A percentile compares a stretch with the other conserved stretches of the same genome.
phyloP scores from a whole-genome alignment of 2,113 vertebrate genomes.

The Lophotis ruficrista region DNA sequence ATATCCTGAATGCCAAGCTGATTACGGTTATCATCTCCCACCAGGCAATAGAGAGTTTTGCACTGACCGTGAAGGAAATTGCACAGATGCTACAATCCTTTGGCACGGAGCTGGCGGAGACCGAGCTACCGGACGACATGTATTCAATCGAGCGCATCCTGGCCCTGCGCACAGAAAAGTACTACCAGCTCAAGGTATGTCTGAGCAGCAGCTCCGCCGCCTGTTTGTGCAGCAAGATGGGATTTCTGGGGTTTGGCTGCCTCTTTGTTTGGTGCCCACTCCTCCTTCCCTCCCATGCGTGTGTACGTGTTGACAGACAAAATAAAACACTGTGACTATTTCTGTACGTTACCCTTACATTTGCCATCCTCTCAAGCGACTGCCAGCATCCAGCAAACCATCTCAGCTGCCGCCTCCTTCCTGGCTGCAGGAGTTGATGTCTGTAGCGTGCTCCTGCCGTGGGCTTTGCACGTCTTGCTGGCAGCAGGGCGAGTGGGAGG shows the following conservation, averaged over 20 bases:
- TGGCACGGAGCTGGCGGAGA: slow-evolving; percentile 91
- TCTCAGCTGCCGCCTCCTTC: not conserved
- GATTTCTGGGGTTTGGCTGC: not conserved
- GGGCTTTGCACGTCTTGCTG: accelerated
- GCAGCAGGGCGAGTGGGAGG: not conserved
- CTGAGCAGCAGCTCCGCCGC: not conserved
- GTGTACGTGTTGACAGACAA: not conserved
- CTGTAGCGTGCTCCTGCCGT: accelerated
- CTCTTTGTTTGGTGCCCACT: not conserved
- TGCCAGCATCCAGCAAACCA: not conserved
- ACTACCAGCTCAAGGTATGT: slow-evolving; percentile 90
- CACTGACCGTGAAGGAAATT: slow-evolving; percentile 94
- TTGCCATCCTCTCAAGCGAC: not conserved
- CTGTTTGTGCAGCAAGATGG: accelerated
- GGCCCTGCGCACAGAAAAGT: slow-evolving; percentile 84
- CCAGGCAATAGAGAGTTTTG: slow-evolving; percentile 97
- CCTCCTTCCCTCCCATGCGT: not conserved
- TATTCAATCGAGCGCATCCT: slow-evolving; percentile 84
- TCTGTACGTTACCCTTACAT: not conserved
- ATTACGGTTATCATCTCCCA: not conserved
- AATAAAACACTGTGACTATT: accelerated
- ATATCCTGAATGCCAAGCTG: not conserved
- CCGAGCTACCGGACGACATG: slow-evolving; percentile 83
- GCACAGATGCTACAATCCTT: slow-evolving; percentile 95
- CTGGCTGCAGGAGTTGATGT: not conserved